These are phyloP conservation scores for Holcopasites calliopsidis DNA, from an alignment of 1,140 invertebrate species.

Conservation along the genomic window DNA sequence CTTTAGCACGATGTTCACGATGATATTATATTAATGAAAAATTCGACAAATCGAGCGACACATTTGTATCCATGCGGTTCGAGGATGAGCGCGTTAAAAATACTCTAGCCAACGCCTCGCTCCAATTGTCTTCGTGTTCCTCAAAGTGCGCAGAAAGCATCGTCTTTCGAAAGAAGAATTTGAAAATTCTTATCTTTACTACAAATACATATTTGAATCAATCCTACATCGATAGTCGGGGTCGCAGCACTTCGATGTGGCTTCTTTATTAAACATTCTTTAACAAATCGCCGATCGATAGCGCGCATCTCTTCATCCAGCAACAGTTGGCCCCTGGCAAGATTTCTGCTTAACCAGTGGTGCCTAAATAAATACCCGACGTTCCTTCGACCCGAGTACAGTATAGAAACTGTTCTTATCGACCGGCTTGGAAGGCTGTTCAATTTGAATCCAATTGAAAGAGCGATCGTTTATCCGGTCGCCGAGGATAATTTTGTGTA, in stretches of 20 bases:
- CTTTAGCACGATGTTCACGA: no score
- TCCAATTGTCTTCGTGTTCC: background rate
- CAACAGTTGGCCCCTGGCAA: no score
- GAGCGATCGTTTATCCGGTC: no score
- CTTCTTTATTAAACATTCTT: background rate
- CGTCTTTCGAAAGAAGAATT: background rate
- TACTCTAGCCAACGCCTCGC: background rate
- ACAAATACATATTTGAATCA: conserved; percentile 7
- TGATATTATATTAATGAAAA: background rate
- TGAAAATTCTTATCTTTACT: background rate
- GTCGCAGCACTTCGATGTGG: conserved; percentile 2
- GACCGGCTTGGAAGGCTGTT: no score
- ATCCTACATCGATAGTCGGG: conserved; percentile 4
- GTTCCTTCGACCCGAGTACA: no score
- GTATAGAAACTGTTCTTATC: no score
- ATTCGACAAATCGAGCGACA: background rate
- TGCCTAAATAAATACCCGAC: no score
- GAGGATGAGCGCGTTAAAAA: background rate
- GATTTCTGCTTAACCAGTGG: no score
- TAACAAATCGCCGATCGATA: no score
- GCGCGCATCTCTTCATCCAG: background rate
- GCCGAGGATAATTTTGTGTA: no score
- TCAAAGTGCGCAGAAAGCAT: no score
- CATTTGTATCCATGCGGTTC: background rate
- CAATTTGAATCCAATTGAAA: no score